phyloP scores from a whole-genome alignment of 2,888 invertebrate species.

The Choreutis nemorana region DNA sequence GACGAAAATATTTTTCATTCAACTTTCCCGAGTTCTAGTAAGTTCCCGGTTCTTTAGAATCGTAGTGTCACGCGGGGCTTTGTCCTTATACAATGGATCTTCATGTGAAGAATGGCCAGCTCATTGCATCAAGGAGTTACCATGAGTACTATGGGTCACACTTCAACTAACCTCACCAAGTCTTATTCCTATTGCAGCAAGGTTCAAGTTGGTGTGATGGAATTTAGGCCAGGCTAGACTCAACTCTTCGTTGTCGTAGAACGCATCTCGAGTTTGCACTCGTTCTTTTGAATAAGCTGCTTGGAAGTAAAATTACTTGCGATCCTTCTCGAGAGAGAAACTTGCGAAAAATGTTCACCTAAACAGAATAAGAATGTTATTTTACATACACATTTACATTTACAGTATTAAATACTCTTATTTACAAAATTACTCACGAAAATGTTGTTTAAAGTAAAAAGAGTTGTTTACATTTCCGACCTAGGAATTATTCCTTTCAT shows the following conservation, averaged over 20 bases:
- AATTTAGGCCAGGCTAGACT: too few relatives aligned
- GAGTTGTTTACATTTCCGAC: too few relatives aligned
- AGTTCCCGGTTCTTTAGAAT: conserved; percentile 38
- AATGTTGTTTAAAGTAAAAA: too few relatives aligned
- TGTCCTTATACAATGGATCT: conserved; percentile 47
- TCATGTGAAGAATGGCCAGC: conserved; percentile 35
- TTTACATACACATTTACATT: too few relatives aligned
- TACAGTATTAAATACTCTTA: too few relatives aligned
- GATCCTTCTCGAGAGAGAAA: too few relatives aligned
- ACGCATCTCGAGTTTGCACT: conserved; percentile 22
- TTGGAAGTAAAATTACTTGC: conserved; percentile 20
- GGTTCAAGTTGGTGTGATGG: conserved; percentile 6
- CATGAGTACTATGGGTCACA: conserved; percentile 17
- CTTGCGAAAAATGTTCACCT: too few relatives aligned
- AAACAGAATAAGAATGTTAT: too few relatives aligned
- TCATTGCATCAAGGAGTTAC: conserved; percentile 31
- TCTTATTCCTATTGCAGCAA: conserved; percentile 7
- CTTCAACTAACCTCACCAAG: conserved; percentile 12
- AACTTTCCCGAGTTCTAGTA: conserved; percentile 52
- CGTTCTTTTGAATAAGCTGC: conserved; percentile 21
- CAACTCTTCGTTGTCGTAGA: conserved; percentile 13
- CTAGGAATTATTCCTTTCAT: too few relatives aligned
- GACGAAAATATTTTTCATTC: conserved; percentile 34
- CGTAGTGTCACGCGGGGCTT: conserved; percentile 42
- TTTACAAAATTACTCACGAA: too few relatives aligned